Evolutionary conservation across 2,888 invertebrate species (phyloP), one percentile per base, ranked within the genome.

Genomic region (Thera britannica): DNA sequence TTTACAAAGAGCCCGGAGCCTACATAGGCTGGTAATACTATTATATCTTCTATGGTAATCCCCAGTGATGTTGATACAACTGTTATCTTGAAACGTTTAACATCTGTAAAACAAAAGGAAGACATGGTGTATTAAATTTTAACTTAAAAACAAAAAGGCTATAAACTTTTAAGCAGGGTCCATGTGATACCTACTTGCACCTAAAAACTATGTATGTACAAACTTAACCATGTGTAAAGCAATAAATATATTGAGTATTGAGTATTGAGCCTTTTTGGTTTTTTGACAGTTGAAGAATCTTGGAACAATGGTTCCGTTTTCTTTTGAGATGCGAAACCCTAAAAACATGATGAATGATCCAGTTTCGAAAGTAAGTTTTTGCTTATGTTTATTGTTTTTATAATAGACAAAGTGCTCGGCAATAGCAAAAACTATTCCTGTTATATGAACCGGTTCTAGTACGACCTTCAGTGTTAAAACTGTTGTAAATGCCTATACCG

Each of bases 351-450:
- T 35, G 8, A 52, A 52, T 78, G 79, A 81, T 83, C 86, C 81
- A 84, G 83, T 85, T 85, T 79, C 73, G 71, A 79, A 81, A 81
- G 80, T 70, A 77, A 74, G 77, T 78, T 77, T 77, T 78, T 74
- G 66, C 44, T 64, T 36, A 70, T 85, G 88, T 87, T 85, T 85
- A 85, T 83, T 78, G 83, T 88, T 90, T 89, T 87, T 88, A 80
- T 77, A 74, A 74, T 71, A 73, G 62, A 71, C 70, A 34, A 52
- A 76, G 73, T 74, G 75, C 72, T 67, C 73, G 68, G 65, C 69
- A 67, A 61, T 63, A 57, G 78, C 76, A 87, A 89, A 89, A 89
- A 79, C 68, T 44, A 77, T 79, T 84, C 81, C 83, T 84, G 84
- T 82, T 86, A 80, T 76, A 72, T 67, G 68, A 75, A 87, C 87